These are phyloP conservation scores for Eledone cirrhosa DNA, from an alignment of 2,888 invertebrate genomes.

Conservation along the genomic window DNA sequence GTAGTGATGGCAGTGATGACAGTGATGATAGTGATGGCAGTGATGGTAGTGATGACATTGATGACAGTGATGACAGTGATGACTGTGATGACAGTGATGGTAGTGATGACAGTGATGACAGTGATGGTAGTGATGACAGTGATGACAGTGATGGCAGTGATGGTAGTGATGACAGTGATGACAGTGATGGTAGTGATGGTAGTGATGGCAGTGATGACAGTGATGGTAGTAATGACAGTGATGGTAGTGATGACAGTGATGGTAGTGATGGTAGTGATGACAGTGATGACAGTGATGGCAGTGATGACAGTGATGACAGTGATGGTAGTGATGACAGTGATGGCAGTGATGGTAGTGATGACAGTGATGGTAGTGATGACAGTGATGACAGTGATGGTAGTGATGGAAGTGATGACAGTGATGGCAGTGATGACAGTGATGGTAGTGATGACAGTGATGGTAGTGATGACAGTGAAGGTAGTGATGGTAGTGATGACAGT, in stretches of 20 bases:
- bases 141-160: constrained; percentile 11
- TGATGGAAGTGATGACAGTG: constrained; percentile 17
- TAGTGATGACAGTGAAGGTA: too few species aligned
- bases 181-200: constrained; percentile 9
- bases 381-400: constrained; percentile 1
- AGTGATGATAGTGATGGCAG: constrained; percentile 6
- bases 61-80: too few species aligned
- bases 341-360: background rate
- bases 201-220: background rate
- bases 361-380: constrained; percentile 1
- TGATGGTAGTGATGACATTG: too few species aligned
- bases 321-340: constrained; percentile 1
- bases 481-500: background rate
- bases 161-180: constrained; percentile 3
- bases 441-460: background rate
- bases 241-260: background rate
- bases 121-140: background rate
- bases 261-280: constrained; percentile 5
- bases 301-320: constrained; percentile 8
- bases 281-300: background rate
- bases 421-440: constrained; percentile 16
- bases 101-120: background rate
- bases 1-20: constrained; percentile 21
- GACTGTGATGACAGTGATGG: background rate
- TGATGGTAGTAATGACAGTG: constrained; percentile 1